Evolutionary conservation across 2,113 vertebrate species (phyloP), one percentile per base, ranked within the genome.

Genomic region (Arenaria interpres): DNA sequence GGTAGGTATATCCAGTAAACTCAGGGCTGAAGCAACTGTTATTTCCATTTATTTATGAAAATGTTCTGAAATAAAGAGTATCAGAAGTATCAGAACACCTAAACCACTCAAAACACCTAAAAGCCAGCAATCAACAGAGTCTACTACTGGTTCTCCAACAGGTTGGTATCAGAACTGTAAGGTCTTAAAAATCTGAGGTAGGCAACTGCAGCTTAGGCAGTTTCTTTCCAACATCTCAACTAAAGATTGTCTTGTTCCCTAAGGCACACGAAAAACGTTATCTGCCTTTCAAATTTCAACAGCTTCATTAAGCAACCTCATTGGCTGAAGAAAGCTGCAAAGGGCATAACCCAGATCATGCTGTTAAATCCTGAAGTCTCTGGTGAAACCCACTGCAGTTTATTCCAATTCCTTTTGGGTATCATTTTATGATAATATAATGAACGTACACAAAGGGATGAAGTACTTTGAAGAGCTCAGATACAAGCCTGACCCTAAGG

Each of bases 381-480:
- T 30, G 33, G 30, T 80, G 66, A 86, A 92, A 86, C 30, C 11
- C 75, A 33, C 16, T 74, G 72, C 59, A 85, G 69, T 80, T 89
- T 85, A 76, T 43, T 88, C 62, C 48, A 63, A 54, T 86, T 73
- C 66, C 43, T 93, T 82, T 45, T 51, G 48, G 80, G 32, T 92
- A 88, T 25, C 1, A 48, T 81, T 95, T 95, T 80, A 82, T 51
- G 64, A 71, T 80, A 71, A 63, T 81, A 71, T 77, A 95, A 93
- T 72, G 80, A 91, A 95, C 1, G 2, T 21, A 57, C 79, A 62
- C 1, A 5, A 28, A 88, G 41, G 72, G 41, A 69, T 73, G 41
- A 71, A 94, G n/a, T 9, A 39, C 91, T 94, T 46, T 77, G 71
- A 95, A 93, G 83, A 94, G 63, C 79, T 80, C 82, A 74, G 82